Percentiles rank a stretch among this genome's conserved stretches.
Evolutionary conservation across 2,113 vertebrate genomes (phyloP).

Genomic region (Antidorcas marsupialis): DNA sequence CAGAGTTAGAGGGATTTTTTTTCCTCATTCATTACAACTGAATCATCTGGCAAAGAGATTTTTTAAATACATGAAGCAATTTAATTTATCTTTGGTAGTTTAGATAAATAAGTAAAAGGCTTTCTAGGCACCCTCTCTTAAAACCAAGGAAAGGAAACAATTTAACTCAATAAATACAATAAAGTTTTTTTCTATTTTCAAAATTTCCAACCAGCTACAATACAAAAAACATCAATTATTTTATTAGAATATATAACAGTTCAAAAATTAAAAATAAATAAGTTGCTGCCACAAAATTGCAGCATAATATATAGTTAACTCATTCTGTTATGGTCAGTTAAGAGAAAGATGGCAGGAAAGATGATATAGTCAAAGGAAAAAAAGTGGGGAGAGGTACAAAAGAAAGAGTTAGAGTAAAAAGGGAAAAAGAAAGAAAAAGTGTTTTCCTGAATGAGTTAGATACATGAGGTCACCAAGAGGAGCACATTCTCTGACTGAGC

Average conservation of each 20-base stretch:
- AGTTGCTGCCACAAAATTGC: background rate
- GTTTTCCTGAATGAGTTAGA: background rate
- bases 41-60: constrained; percentile 2
- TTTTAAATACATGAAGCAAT: background rate
- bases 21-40: background rate
- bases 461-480: background rate
- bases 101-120: constrained; percentile 4
- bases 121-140: background rate
- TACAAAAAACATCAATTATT: background rate
- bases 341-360: background rate
- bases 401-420: background rate
- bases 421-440: background rate
- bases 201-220: background rate
- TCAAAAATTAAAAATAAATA: constrained; percentile 54
- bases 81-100: background rate
- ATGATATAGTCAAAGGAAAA: background rate
- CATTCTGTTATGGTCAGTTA: background rate
- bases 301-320: background rate
- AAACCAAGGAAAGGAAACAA: constrained; percentile 13
- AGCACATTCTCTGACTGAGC: background rate
- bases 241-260: constrained; percentile 40
- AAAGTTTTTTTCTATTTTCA: background rate
- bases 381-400: background rate
- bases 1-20: background rate
- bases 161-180: constrained; percentile 23